Evolutionary conservation across 1,140 invertebrate species (phyloP), one percentile per base, ranked within the genome.

Genomic region (Globodera ellingtonae): DNA sequence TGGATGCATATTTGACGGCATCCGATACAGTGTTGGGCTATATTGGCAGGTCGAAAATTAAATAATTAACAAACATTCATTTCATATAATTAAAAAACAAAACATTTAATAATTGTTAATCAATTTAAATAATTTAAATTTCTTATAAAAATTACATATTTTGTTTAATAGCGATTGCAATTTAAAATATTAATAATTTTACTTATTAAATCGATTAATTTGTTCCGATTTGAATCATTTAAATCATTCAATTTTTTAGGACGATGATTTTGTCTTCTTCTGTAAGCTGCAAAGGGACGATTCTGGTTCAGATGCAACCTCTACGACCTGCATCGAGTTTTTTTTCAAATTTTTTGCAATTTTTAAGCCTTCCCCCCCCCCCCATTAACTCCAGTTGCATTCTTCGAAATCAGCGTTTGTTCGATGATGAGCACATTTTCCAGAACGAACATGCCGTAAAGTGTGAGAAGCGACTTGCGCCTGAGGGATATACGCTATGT

Each of bases 391-490:
- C 10, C 10, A 62, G 56, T 18, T 62, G 56, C 56, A 62, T 62
- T 62, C 56, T 62, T 62, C 56, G 56, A 62, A 62, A 62, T 62
- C 56, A 62, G 15, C 56, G 56, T 62, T 18, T 62, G 56, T 62
- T 62, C 15, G 18, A 62, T 18, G 56, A 62, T 10, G 56, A 62
- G 13, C 56, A 62, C 56, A 10, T 18, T 10, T 62, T 62, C 56
- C 56, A 62, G 56, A 18, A 62, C 18, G 56, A 62, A 6, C 56
- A 62, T 62, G 56, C 56, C 56, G 18, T 18, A 6, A 62, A 62
- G 18, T 62, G 56, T 62, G 56, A 10, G 0, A 13, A 62, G 5
- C 56, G 56, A 18, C 18, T 62, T 10, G 56, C 10, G 18, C 56
- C 56, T 15, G 56, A 62, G 56, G 56, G 56, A 15, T 62, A 62